Percentiles rank a stretch among this genome's conserved stretches.
Conservation (phyloP, 2,113 vertebrate genomes). For the Centropristis striata region DNA sequence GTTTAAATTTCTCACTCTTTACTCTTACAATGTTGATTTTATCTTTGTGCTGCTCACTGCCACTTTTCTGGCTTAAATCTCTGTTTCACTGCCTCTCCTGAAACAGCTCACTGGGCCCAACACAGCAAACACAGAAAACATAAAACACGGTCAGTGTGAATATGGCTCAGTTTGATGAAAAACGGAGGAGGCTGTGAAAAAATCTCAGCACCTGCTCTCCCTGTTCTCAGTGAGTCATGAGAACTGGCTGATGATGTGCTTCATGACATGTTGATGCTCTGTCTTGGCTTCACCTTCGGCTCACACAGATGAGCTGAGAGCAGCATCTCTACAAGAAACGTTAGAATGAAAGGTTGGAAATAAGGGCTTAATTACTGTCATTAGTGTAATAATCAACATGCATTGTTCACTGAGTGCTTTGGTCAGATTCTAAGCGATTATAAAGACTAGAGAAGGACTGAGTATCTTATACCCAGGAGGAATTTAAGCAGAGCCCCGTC, state of each 20-base stretch:
- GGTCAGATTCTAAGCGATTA: constrained; percentile 2
- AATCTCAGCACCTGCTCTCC: constrained; percentile 55
- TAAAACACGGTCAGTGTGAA: not conserved
- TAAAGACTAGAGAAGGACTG: constrained; percentile 17
- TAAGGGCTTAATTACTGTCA: constrained; percentile 1
- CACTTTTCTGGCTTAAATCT: not conserved
- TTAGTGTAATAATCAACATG: not conserved
- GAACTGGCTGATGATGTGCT: constrained; percentile 52
- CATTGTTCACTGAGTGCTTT: not conserved
- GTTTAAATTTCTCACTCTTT: not conserved
- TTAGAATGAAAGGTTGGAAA: not conserved
- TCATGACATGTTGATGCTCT: constrained; percentile 43
- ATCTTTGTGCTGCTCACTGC: not conserved
- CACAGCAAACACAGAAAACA: not conserved
- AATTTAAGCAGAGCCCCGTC: constrained; percentile 21
- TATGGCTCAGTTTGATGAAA: not conserved
- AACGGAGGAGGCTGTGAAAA: constrained; percentile 6
- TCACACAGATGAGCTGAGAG: constrained; percentile 31
- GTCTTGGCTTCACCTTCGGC: constrained; percentile 50
- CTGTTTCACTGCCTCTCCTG: constrained; percentile 3
- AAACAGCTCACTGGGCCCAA: not conserved
- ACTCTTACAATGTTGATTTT: no score
- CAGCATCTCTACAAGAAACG: constrained; percentile 1
- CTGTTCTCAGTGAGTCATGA: constrained; percentile 70
- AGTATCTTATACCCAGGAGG: constrained; percentile 37